Evolutionary conservation across 2,797 vertebrate genomes (phyloP).

Genomic region (Poecilia picta): DNA sequence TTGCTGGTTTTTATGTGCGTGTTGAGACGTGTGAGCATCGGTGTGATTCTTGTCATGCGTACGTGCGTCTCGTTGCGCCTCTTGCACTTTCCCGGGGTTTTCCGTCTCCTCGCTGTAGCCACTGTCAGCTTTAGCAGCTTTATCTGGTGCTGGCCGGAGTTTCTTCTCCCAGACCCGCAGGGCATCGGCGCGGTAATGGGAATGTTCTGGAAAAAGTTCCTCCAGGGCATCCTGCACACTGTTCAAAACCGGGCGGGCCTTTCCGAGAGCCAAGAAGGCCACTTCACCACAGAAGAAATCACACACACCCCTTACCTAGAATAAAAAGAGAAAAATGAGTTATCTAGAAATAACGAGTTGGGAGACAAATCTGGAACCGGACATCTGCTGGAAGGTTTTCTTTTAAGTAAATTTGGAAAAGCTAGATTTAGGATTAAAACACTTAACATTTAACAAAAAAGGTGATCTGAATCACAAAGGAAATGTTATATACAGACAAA

Average conservation of each 20-base stretch:
- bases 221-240: slow-evolving; percentile 87
- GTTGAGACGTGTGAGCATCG: slow-evolving; percentile 16
- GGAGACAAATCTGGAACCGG: background rate
- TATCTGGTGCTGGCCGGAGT: slow-evolving; percentile 79
- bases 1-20: slow-evolving; percentile 10
- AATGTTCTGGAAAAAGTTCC: slow-evolving; percentile 88
- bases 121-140: slow-evolving; percentile 83
- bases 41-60: slow-evolving; percentile 31
- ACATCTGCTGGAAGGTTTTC: background rate
- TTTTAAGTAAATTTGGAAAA: background rate
- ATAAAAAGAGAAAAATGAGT: background rate
- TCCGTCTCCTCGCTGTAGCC: slow-evolving; percentile 77
- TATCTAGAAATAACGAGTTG: background rate
- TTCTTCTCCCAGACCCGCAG: slow-evolving; percentile 83
- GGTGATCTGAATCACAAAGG: background rate
- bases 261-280: slow-evolving; percentile 91
- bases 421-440: background rate
- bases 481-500: background rate
- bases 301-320: slow-evolving; percentile 87
- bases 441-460: background rate
- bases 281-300: slow-evolving; percentile 94
- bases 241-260: slow-evolving; percentile 84
- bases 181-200: slow-evolving; percentile 73
- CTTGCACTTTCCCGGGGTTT: slow-evolving; percentile 28
- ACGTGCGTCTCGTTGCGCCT: slow-evolving; percentile 15